phyloP scores from a whole-genome alignment of 2,113 vertebrate genomes.

The Colius striatus region DNA sequence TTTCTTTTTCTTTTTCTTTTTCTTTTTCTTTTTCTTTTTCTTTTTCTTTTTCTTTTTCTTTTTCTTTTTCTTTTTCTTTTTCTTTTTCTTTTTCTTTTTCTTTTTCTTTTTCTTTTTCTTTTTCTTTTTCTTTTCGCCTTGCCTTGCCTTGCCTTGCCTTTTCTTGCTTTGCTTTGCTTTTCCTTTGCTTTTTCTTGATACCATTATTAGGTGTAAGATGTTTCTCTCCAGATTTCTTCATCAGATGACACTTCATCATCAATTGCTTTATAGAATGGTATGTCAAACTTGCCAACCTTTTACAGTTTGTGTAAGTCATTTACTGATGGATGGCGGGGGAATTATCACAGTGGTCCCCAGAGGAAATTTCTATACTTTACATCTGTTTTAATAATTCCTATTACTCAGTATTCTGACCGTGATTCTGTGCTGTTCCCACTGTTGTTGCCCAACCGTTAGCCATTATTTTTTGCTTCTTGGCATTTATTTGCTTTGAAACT shows the following conservation, averaged over 20 bases:
- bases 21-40: no score
- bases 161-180: background rate
- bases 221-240: constrained; percentile 50
- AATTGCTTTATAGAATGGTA: constrained; percentile 3
- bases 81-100: no score
- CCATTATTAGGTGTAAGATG: constrained; percentile 40
- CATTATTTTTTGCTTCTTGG: background rate
- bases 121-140: no score
- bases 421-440: constrained; percentile 1
- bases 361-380: constrained; percentile 25
- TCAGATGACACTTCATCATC: constrained; percentile 59
- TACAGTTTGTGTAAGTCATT: background rate
- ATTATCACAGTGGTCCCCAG: constrained; percentile 5
- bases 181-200: background rate
- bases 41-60: background rate
- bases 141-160: background rate
- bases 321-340: constrained; percentile 28
- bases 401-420: background rate
- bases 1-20: no score
- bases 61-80: background rate
- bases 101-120: background rate
- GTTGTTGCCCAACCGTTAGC: background rate
- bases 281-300: background rate
- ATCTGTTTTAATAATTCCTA: constrained; percentile 59
- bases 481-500: background rate